Evolutionary conservation across 2,113 vertebrate species (phyloP).

Genomic region (Eclectus roratus): DNA sequence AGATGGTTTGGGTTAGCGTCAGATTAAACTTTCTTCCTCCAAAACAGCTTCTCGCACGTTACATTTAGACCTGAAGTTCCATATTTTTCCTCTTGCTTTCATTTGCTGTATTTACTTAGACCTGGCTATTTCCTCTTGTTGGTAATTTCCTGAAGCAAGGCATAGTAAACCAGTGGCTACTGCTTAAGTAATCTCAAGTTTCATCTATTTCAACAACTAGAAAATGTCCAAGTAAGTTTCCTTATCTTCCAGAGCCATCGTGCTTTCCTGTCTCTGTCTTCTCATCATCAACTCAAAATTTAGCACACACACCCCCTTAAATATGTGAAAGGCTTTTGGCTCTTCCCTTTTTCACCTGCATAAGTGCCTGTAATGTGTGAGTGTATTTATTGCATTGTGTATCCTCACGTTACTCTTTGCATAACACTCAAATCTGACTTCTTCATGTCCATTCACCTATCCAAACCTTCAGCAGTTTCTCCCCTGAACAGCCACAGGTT

Average conservation of each 20-base stretch:
- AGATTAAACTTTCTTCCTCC: conserved; percentile 12
- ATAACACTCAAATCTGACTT: background rate
- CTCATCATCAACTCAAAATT: background rate
- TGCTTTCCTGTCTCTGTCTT: background rate
- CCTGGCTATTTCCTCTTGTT: conserved; percentile 19
- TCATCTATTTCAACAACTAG: background rate
- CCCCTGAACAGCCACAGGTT: background rate
- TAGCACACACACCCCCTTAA: background rate
- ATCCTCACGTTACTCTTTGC: background rate
- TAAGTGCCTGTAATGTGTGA: background rate
- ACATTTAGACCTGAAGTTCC: conserved; percentile 3
- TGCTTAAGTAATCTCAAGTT: background rate
- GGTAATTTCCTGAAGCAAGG: conserved; percentile 43
- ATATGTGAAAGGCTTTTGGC: background rate
- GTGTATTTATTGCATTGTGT: background rate
- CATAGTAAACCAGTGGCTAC: background rate
- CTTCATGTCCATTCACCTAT: background rate
- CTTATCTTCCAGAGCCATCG: background rate
- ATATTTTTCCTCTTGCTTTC: conserved; percentile 10
- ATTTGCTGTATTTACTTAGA: conserved; percentile 15
- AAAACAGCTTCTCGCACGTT: conserved; percentile 27
- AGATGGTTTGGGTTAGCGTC: conserved; percentile 1
- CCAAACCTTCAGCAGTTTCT: background rate
- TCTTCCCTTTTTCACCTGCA: background rate
- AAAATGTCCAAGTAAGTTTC: background rate